Evolutionary conservation across 2,888 invertebrate genomes (phyloP), one percentile per base, ranked within the genome.

Genomic region (Piscicola geometra): DNA sequence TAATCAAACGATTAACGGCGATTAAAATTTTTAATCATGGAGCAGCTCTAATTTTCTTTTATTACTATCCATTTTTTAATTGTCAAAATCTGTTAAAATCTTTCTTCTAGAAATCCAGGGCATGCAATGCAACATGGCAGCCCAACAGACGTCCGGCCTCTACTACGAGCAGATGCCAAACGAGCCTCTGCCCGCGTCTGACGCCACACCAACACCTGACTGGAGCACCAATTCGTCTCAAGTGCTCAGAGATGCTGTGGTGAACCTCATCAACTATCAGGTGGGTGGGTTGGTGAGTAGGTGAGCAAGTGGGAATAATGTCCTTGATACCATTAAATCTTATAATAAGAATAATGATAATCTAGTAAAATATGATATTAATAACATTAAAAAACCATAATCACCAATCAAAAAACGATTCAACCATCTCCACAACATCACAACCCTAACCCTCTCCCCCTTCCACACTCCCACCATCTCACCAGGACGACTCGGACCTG

Each of bases 401-500:
- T 47, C 9, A 47, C 9, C 21, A 15, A 21, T 47, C 9, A 47
- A 47, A 21, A 47, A 47, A 15, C 21, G 21, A 9, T 47, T 21
- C 50, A 47, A 15, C 50, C 9, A 47, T 47, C 9, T 47, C 21
- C 21, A 21, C 41, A n/a, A 9, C 41, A 41, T 15, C 41, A 41
- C 41, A 9, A 41, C 41, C 41, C 25, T 15, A 5, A 41, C 15
- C 41, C 41, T 41, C 15, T 41, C 41, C 41, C 15, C 41, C n/a
- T n/a, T n/a, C n/a, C n/a, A n/a, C n/a, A n/a, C n/a, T n/a, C 36
- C 2, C 9, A 47, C 5, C 32, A 12, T 21, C 35, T 5, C 36
- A 47, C 52, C 94, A 97, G 87, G 97, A 97, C 86, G 96, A 97
- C 86, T 95, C 96, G 78, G 96, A 97, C 87, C 88, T 96, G 81